These are phyloP conservation scores for Drosophila mimica DNA, from an alignment of 2,888 invertebrate species.

Conservation along the genomic window DNA sequence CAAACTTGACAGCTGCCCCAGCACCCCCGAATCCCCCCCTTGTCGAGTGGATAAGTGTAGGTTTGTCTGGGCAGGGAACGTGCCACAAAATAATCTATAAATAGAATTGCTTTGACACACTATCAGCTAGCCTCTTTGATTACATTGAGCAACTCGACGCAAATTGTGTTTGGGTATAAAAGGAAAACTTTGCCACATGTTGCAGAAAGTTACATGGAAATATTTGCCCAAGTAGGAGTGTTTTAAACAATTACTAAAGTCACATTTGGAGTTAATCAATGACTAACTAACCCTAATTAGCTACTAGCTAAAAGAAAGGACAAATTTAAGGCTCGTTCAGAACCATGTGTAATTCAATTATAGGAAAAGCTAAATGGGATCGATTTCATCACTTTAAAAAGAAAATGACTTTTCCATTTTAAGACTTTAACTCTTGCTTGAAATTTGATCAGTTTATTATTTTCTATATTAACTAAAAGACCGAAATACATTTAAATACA, in stretches of 20 bases:
- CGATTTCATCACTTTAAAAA: no score
- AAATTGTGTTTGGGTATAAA: background rate
- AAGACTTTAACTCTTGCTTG: background rate
- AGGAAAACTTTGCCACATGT: background rate
- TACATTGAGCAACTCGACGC: slow-evolving; percentile 25
- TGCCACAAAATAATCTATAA: slow-evolving; percentile 11
- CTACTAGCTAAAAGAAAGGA: background rate
- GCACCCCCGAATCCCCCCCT: background rate
- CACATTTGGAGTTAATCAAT: background rate
- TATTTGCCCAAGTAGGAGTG: background rate
- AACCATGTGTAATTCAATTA: background rate
- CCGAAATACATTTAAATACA: background rate
- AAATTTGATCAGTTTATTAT: background rate
- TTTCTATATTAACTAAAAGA: background rate
- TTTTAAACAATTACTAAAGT: background rate
- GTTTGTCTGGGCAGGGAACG: background rate
- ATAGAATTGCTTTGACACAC: slow-evolving; percentile 13
- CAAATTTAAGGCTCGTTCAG: background rate
- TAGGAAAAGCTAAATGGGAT: background rate
- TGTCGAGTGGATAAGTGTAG: background rate
- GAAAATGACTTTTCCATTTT: no score
- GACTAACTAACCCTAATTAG: background rate
- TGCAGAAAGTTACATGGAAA: background rate
- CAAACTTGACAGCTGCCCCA: slow-evolving; percentile 30
- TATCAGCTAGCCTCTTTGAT: slow-evolving; percentile 40